A percentile compares a stretch with the other conserved stretches of the same genome.
Evolutionary conservation across 2,888 invertebrate species (phyloP).

Genomic region (Auanema freiburgensis): DNA sequence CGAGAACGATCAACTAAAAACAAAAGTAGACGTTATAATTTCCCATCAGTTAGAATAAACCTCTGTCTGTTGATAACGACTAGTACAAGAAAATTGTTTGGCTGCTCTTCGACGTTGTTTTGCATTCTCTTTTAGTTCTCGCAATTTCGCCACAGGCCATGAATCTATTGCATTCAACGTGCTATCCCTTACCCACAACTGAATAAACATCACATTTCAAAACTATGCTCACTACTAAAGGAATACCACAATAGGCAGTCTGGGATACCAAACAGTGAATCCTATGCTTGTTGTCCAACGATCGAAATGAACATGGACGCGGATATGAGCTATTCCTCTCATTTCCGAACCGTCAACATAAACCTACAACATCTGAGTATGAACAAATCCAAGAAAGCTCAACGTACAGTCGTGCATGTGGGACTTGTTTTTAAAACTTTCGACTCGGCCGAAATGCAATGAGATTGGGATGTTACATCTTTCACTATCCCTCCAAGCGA

Average conservation of each 20-base stretch:
- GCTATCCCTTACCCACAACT: constrained; percentile 38
- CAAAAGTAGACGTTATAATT: constrained; percentile 5
- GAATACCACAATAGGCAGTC: constrained; percentile 46
- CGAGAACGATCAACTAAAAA: constrained; percentile 45
- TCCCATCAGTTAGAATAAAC: constrained; percentile 25
- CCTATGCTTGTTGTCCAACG: constrained; percentile 40
- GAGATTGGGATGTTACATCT: constrained; percentile 54
- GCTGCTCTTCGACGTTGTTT: constrained; percentile 36
- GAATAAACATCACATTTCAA: constrained; percentile 1
- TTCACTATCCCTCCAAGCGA: constrained; percentile 29
- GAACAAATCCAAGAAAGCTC: not conserved
- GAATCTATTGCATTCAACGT: constrained; percentile 29
- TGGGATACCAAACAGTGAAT: constrained; percentile 61
- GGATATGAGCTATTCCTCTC: constrained; percentile 42
- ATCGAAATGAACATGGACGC: constrained; percentile 51
- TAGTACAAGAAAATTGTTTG: constrained; percentile 51
- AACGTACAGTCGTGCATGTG: constrained; percentile 53
- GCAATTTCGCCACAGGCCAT: constrained; percentile 56
- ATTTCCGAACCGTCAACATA: constrained; percentile 60
- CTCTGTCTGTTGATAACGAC: constrained; percentile 53
- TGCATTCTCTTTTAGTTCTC: constrained; percentile 35
- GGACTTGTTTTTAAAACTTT: constrained; percentile 59
- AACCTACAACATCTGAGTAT: constrained; percentile 16
- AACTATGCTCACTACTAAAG: not conserved
- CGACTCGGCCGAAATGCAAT: constrained; percentile 54